Conservation (phyloP, 2,113 vertebrate genomes). For the Leuciscus idus region DNA sequence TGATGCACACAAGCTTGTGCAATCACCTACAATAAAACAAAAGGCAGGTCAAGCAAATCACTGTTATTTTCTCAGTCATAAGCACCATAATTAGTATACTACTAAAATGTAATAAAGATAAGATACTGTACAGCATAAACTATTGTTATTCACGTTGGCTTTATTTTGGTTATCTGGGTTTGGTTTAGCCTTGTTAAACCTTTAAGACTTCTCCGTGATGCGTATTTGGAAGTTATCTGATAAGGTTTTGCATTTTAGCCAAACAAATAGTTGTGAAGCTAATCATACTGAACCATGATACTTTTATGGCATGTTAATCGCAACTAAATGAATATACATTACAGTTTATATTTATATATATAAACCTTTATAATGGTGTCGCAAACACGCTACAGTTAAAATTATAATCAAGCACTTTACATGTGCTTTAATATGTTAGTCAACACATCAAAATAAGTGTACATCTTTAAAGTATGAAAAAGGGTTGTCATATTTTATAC, state of each 20-base stretch:
- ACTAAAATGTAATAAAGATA: neutral
- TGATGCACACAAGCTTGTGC: neutral
- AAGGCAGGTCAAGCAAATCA: neutral
- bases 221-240: neutral
- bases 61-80: neutral
- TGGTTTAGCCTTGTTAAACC: neutral
- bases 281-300: too few species aligned
- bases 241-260: neutral
- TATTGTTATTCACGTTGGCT: neutral
- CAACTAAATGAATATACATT: too few species aligned
- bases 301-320: too few species aligned
- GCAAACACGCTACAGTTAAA: neutral
- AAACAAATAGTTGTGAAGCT: neutral
- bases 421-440: neutral
- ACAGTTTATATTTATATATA: too few species aligned
- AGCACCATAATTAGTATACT: neutral
- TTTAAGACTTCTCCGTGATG: neutral
- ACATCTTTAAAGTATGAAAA: neutral
- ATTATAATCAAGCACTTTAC: neutral
- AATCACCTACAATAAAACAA: neutral
- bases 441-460: neutral
- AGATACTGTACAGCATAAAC: neutral
- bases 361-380: neutral
- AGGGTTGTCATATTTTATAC: neutral
- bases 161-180: neutral